These are phyloP conservation scores for Harpalus rubripes DNA, from an alignment of 2,888 invertebrate genomes.

Conservation along the genomic window DNA sequence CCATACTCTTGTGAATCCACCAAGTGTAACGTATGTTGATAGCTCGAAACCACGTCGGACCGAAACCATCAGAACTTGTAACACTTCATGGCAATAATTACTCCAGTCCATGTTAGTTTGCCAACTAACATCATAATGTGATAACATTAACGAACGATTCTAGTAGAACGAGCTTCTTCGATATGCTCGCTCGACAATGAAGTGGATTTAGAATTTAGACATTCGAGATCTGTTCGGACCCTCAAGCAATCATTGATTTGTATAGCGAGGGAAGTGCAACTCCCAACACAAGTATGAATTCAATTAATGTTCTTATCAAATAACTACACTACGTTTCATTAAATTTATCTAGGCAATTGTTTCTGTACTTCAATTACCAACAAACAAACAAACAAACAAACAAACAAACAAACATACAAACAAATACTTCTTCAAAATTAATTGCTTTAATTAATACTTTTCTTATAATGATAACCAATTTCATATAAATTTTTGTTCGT, in stretches of 20 bases:
- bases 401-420: too few relatives aligned
- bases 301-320: too few relatives aligned
- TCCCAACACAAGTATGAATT: background rate
- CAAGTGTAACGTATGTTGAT: slow-evolving; percentile 19
- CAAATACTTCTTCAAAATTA: too few relatives aligned
- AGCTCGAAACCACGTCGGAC: slow-evolving; percentile 5
- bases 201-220: slow-evolving; percentile 38
- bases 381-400: too few relatives aligned
- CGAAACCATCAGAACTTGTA: slow-evolving; percentile 56
- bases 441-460: too few relatives aligned
- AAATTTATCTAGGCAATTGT: too few relatives aligned
- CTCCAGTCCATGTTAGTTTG: slow-evolving; percentile 56
- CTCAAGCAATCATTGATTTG: slow-evolving; percentile 36
- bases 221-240: slow-evolving; percentile 15
- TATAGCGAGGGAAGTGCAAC: background rate
- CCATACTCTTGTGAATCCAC: too few relatives aligned
- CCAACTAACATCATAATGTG: slow-evolving; percentile 57
- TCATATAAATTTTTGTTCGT: too few relatives aligned
- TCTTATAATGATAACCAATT: too few relatives aligned
- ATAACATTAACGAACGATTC: slow-evolving; percentile 59
- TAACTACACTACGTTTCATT: too few relatives aligned
- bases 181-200: slow-evolving; percentile 30
- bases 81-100: slow-evolving; percentile 53
- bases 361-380: too few relatives aligned
- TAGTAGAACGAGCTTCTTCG: slow-evolving; percentile 24